These are phyloP conservation scores for Apostichopus leukothele DNA, from an alignment of 53 echinoderm and acorn worm genomes.

Conservation along the genomic window DNA sequence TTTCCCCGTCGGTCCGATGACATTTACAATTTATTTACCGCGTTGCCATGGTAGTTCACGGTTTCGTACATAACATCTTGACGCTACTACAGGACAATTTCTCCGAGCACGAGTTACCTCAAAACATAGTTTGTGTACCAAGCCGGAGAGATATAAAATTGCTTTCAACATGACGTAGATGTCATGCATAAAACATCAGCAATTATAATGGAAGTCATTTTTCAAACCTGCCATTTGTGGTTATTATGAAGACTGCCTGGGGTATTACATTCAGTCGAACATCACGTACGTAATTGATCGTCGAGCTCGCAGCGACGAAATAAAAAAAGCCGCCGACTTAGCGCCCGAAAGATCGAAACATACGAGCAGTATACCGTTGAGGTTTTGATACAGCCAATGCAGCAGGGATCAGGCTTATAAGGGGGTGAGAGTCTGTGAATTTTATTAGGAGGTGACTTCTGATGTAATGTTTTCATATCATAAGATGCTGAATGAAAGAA, in stretches of 20 bases:
- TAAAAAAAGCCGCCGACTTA: too few relatives aligned
- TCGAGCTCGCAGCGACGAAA: too few relatives aligned
- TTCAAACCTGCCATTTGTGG: slow-evolving; percentile 11
- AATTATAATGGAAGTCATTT: neutral
- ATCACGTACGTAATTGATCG: too few relatives aligned
- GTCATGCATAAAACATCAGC: neutral
- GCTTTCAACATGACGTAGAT: neutral
- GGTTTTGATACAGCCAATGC: too few relatives aligned
- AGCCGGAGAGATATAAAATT: neutral
- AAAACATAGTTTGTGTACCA: neutral
- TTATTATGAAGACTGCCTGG: slow-evolving; percentile 2
- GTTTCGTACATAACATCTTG: neutral
- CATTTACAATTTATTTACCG: slow-evolving; percentile 39
- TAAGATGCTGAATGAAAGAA: too few relatives aligned
- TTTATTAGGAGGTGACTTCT: too few relatives aligned
- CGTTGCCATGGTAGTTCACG: neutral
- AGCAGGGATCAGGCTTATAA: too few relatives aligned
- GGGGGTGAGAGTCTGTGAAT: too few relatives aligned
- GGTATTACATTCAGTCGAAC: neutral
- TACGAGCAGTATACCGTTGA: too few relatives aligned
- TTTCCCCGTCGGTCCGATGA: slow-evolving; percentile 4
- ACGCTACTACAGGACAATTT: neutral
- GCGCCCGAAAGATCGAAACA: too few relatives aligned
- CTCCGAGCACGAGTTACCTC: neutral
- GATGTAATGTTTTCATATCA: too few relatives aligned